Evolutionary conservation across 2,113 vertebrate genomes (phyloP), one percentile per base, ranked within the genome.

Genomic region (Notarius quadriscutis): DNA sequence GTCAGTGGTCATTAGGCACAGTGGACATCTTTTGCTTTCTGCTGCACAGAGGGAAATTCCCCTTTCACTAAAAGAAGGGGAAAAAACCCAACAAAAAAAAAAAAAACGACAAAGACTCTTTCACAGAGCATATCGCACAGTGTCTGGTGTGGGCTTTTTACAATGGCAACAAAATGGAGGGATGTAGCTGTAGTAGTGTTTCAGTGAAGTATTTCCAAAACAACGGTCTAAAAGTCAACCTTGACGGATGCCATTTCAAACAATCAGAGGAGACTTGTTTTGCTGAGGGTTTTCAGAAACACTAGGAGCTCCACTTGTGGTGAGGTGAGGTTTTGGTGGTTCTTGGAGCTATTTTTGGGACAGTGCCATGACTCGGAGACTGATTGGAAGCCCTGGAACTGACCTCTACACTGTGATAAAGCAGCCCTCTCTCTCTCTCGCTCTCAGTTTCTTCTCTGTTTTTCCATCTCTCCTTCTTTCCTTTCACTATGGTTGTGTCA

Each of bases 291-390:
- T 89, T 81, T 87, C 55, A 89, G 87, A 84, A 84, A 88, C 80
- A 8, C 83, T 82, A 77, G 60, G 88, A 77, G 77, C 81, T 72
- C 72, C 41, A 34, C 87, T 89, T 69, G 65, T 58, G 71, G 81
- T 80, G 81, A 86, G 84, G 20, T 86, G 84, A 81, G 80, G 88
- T 80, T 91, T 87, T 85, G 63, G 87, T 89, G 88, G 84, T 74
- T 88, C 88, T 83, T 60, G 10, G 65, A 87, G 85, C 85, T 89
- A 89, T 89, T 88, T 91, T 89, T 91, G 87, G 87, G 72, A 77
- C 62, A 15, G 80, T 75, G 90, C 90, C 87, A 91, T 7, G 22
- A 75, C 87, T 67, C 78, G 25, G 78, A 83, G 83, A 88, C 84
- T 82, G 87, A 88, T 91, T 88, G 78, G 82, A 89, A 87, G 82